Evolutionary conservation across 1,140 invertebrate genomes (phyloP), one percentile per base, ranked within the genome.

Genomic region (Saccostrea cuccullata): DNA sequence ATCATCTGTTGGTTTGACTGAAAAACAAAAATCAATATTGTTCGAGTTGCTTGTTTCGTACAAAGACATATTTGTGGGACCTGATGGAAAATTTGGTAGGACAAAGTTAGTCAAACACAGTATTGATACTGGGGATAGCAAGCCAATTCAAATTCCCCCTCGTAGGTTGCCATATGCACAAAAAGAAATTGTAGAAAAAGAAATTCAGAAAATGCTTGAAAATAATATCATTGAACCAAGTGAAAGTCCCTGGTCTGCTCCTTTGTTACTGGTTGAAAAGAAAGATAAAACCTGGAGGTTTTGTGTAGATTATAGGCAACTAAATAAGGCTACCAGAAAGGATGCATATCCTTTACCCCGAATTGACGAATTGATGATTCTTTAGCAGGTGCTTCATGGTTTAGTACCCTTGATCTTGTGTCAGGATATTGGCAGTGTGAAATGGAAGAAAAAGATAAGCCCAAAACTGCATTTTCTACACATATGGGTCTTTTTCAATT

Each of bases 211-310:
- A 56, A 90, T 96, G 82, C 91, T 93, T 36, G 60, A 87, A 20
- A 89, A 94, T 82, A 94, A 94, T 60, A 92, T 95, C 26, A 94
- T 95, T 73, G 85, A 89, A 82, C 91, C 91, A 82, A 91, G 93
- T 77, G 87, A 89, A 89, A 94, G 93, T 13, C 93, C 95, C 40
- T 96, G 95, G 95, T 95, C 94, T 12, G 94, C 96, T 8, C 95
- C 95, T 1, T 90, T 96, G 12, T 95, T 96, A 3, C 92, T 94
- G 15, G 94, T 96, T 0, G 55, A 92, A 13, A 96, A 96, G 87
- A 77, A 92, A 0, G 91, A 96, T 91, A 95, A 94, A 20, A 88
- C 91, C 20, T 90, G 95, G 60, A 90, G 96, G 77, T 92, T 96
- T 26, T 96, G 95, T 91, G 94, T 92, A 3, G 95, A 96, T 92